phyloP scores from a whole-genome alignment of 2,113 vertebrate species.

The Pyxicephalus adspersus region DNA sequence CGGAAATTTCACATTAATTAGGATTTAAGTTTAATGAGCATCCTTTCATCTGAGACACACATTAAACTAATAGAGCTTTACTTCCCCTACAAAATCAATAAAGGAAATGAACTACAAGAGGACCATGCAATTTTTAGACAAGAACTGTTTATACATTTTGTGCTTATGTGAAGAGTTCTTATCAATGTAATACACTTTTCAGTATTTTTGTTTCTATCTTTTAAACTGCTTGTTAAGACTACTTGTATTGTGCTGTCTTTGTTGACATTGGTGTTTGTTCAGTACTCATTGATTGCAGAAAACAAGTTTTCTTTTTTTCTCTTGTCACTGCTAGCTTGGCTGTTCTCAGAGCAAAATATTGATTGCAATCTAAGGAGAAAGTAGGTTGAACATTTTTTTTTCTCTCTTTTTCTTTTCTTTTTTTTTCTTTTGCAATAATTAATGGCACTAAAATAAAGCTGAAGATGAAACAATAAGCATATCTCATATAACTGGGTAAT shows the following conservation, averaged over 20 bases:
- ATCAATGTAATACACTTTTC: constrained; percentile 40
- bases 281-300: constrained; percentile 35
- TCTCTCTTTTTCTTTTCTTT: background rate
- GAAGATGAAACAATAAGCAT: background rate
- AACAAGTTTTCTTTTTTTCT: constrained; percentile 25
- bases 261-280: constrained; percentile 49
- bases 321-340: constrained; percentile 5
- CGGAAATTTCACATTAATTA: constrained; percentile 18
- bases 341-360: constrained; percentile 16
- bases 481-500: background rate
- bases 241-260: constrained; percentile 24
- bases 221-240: constrained; percentile 40
- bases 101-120: constrained; percentile 11
- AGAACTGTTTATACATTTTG: background rate
- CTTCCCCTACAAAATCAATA: background rate
- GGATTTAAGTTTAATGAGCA: constrained; percentile 14
- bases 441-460: background rate
- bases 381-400: background rate
- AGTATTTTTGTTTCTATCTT: constrained; percentile 23
- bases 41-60: constrained; percentile 10
- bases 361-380: constrained; percentile 8
- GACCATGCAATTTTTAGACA: constrained; percentile 15
- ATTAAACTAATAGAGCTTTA: background rate
- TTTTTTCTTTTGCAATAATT: constrained; percentile 20
- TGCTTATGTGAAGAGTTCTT: constrained; percentile 31